phyloP scores from a whole-genome alignment of 1,140 invertebrate species.

The Dendroctonus ponderosae region DNA sequence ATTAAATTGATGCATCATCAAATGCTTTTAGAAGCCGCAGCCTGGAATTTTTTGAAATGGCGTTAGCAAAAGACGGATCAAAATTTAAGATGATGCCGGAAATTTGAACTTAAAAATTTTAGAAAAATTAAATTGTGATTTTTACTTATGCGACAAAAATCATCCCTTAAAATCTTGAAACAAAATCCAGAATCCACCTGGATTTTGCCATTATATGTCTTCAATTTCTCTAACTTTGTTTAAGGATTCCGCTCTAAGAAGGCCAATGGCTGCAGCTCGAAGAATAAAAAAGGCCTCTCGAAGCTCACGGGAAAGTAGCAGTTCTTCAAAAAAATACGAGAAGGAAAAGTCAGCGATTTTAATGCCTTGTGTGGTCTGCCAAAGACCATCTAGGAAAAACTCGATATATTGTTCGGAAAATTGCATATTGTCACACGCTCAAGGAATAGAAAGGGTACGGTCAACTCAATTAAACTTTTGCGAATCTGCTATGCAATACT shows the following conservation, averaged over 20 bases:
- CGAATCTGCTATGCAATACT: not conserved
- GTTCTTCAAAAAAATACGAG: conserved; percentile 32
- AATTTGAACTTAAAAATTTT: too few relatives aligned
- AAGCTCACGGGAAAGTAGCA: conserved; percentile 42
- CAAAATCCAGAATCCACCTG: too few relatives aligned
- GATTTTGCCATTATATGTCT: too few relatives aligned
- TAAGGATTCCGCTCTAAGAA: conserved; percentile 44
- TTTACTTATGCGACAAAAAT: too few relatives aligned
- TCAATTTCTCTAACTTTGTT: too few relatives aligned
- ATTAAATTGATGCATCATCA: too few relatives aligned
- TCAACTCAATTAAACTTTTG: not conserved
- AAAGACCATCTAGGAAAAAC: conserved; percentile 65
- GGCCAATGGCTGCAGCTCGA: conserved; percentile 47
- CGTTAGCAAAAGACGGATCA: too few relatives aligned
- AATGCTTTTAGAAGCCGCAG: too few relatives aligned
- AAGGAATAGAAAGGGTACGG: conserved; percentile 63
- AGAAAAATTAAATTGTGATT: too few relatives aligned
- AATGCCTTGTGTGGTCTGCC: conserved; percentile 67
- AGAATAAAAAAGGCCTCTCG: conserved; percentile 48
- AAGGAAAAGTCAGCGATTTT: conserved; percentile 7
- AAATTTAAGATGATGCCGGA: conserved; percentile 2
- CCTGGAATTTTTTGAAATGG: too few relatives aligned
- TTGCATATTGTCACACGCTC: conserved; percentile 82
- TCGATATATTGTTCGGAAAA: conserved; percentile 85
- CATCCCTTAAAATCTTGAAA: too few relatives aligned